Base-by-base conservation (phyloP, 2,797 vertebrate genomes). In the Pangasius krempfi region DNA sequence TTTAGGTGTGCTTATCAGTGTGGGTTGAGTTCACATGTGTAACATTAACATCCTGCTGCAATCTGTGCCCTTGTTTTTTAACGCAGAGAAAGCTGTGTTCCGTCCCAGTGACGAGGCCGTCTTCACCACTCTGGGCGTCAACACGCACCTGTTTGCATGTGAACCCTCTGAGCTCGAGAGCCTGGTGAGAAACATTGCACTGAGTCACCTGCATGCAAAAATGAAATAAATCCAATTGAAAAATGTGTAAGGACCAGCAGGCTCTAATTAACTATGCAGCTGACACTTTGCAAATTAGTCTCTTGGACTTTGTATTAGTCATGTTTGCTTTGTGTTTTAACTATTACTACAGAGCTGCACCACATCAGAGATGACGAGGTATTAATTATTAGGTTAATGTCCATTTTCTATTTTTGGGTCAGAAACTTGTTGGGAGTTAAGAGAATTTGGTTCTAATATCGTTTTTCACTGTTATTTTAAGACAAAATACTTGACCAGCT, bases 101-200 rank as follows among this genome's bases (percentile, higher is more conserved):
- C 97, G 98, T 84, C 98, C 98, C 4, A 98, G 96, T 1, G 98
- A 99, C 62, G 98, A 99, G 93, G 98, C 98, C 0, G 98, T 99
- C 83, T 99, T 99, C 95, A 99, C 98, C 92, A 98, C 98, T 0
- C 94, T 99, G 94, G 98, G 98, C 1, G 97, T 99, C 94, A 99
- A 99, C 96, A 99, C 98, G 56, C 98, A 99, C 95, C 96, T 99
- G 92, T 99, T 99, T 20, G 96, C 97, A 85, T 99, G 98, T 64
- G 97, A 98, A 50, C 95, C 95, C 6, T 94, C 97, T 0, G 96
- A 97, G 52, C 97, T 98, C 0, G 97, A 98, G 33, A 95, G 97
- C 0, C 93, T 99, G 97, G 98, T 99, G 94, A 97, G 97, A 87
- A 30, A 58, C 44, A 40, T 72, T 56, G 0, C 86, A 80, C 47